Conservation (phyloP, 35 echinoderm and acorn worm genomes). For the Nesometra sesokonis region DNA sequence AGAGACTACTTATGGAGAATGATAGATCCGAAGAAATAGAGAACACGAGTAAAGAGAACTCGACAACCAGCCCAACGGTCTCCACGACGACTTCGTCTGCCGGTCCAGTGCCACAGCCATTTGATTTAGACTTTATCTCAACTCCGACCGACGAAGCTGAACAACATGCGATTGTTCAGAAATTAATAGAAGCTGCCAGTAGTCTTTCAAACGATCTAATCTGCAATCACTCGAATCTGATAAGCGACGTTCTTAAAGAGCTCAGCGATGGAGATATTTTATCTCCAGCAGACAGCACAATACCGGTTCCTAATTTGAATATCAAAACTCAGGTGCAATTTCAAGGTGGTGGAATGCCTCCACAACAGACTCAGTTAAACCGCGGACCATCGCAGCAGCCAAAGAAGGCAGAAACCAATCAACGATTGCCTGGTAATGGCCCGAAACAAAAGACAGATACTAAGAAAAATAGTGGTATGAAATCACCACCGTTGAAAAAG, state of each 20-base stretch:
- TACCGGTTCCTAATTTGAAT: not conserved
- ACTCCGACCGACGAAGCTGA: conserved; percentile 29
- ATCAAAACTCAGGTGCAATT: not conserved
- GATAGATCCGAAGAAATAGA: conserved; percentile 20
- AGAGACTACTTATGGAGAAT: conserved; percentile 76
- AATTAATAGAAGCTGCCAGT: conserved; percentile 48
- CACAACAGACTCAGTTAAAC: not conserved
- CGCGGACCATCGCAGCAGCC: not conserved
- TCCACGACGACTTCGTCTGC: conserved; percentile 63
- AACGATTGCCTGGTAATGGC: not conserved
- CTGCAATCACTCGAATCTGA: conserved; percentile 49
- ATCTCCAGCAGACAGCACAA: not conserved
- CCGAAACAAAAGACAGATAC: not conserved
- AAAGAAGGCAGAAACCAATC: not conserved
- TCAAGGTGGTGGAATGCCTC: not conserved
- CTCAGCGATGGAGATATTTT: not conserved
- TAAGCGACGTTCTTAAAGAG: conserved; percentile 73
- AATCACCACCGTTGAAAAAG: not conserved
- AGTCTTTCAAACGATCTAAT: conserved; percentile 41
- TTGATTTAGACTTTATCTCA: conserved; percentile 12
- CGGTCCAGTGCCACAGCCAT: conserved; percentile 8
- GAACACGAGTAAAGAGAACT: conserved; percentile 39
- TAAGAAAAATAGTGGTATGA: not conserved
- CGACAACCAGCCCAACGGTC: conserved; percentile 73
- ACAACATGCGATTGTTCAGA: conserved; percentile 44